Base-by-base conservation (phyloP, 2,888 invertebrate species). In the Mycalesis mineus region DNA sequence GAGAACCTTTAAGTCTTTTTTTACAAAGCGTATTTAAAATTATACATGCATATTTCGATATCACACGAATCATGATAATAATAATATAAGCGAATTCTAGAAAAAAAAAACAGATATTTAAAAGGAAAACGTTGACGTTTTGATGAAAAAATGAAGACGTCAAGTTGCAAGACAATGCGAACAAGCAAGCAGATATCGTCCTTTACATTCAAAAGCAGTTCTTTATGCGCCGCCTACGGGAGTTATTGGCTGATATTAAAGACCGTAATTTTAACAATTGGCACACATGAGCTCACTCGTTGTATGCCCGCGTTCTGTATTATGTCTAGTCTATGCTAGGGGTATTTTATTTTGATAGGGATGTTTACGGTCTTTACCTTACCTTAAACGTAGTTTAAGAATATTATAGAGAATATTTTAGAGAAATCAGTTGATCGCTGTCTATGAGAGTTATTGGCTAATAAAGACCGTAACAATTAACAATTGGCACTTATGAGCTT, bases 221-320 rank as follows among this genome's bases (percentile, higher is more conserved):
- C 53, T 61, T 58, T 58, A 56, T 53, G 49, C 44, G 51, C 50
- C 45, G 55, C 29, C 52, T 56, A 45, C 49, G 47, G 36, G 58
- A 61, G 55, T 56, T 58, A 58, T 53, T 48, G 55, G 55, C 45
- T 53, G 58, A 58, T 61, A 61, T 61, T 58, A 47, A 53, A 58
- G 55, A 52, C 58, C 58, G 53, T 58, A 61, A 48, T 58, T 61
- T 58, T 53, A 56, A 56, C 52, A 52, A 58, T 58, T 58, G 45
- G 39, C 36, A 37, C n/a, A 45, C 57, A 57, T 49, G 51, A 55
- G 42, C 55, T 49, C 44, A 44, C 44, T 45, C 44, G n/a, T 9
- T 45, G 45, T 47, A 33, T 47, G 31, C 3, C 3, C 22, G 22
- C 22, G 22, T 22, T 4, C 49, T 42, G 49, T 50, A 44, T 41